phyloP scores from a whole-genome alignment of 2,113 vertebrate species.

The Sapajus apella region DNA sequence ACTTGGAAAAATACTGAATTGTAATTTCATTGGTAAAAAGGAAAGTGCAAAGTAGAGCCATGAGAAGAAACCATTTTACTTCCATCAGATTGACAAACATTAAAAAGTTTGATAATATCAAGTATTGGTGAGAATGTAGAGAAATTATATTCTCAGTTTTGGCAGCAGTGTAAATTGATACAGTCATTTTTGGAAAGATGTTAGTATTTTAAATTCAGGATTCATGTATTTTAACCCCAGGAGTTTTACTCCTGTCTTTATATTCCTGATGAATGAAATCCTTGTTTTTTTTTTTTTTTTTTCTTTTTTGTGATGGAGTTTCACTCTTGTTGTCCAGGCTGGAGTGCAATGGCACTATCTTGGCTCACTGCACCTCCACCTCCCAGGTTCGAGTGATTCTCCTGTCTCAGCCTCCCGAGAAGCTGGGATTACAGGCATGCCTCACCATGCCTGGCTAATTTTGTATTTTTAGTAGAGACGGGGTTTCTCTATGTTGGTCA shows the following conservation, averaged over 20 bases:
- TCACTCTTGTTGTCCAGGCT: too few species aligned
- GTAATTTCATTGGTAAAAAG: neutral
- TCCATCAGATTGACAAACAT: neutral
- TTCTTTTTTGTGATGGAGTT: too few species aligned
- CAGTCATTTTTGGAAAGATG: conserved; percentile 26
- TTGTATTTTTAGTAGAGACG: too few species aligned
- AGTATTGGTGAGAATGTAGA: neutral
- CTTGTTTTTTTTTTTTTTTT: too few species aligned
- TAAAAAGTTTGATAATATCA: conserved; percentile 23
- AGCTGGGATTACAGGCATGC: too few species aligned
- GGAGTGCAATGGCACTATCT: too few species aligned
- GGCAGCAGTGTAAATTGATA: neutral
- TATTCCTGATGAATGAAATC: neutral
- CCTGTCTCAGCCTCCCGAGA: too few species aligned
- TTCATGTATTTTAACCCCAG: neutral
- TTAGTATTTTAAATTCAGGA: neutral
- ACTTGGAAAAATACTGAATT: conserved; percentile 21
- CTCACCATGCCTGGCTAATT: too few species aligned
- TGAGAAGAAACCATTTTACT: conserved; percentile 35
- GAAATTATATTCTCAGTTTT: neutral
- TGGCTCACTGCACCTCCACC: too few species aligned
- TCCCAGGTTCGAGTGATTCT: too few species aligned
- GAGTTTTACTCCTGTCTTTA: neutral
- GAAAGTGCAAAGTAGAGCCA: conserved; percentile 23
- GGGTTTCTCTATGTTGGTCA: too few species aligned